A percentile compares a stretch with the other conserved stretches of the same genome.
phyloP scores from a whole-genome alignment of 1,140 invertebrate genomes.

The Drosophila burlai region DNA sequence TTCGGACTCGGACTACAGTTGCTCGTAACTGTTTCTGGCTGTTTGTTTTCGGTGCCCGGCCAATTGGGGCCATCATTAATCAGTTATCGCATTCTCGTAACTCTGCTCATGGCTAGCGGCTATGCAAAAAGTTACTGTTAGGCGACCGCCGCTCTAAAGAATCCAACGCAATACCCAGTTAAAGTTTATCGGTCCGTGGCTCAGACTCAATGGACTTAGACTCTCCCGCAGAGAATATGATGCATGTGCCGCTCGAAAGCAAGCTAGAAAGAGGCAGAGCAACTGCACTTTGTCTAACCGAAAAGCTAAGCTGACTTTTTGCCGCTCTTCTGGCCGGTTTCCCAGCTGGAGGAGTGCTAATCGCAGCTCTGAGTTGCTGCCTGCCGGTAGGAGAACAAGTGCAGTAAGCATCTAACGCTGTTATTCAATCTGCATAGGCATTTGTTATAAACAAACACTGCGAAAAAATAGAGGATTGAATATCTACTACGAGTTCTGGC shows the following conservation, averaged over 20 bases:
- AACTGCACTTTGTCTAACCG: conserved; percentile 28
- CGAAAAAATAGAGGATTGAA: background rate
- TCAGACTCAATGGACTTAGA: background rate
- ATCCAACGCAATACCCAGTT: conserved; percentile 28
- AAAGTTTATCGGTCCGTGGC: conserved; percentile 18
- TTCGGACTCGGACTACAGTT: conserved; percentile 12
- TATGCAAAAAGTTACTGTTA: conserved; percentile 60
- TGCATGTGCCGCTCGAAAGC: conserved; percentile 9
- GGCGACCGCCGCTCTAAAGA: conserved; percentile 27
- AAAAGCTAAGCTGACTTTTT: conserved; percentile 25
- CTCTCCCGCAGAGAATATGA: conserved; percentile 5
- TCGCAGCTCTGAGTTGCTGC: conserved; percentile 37
- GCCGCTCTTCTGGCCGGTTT: conserved; percentile 47
- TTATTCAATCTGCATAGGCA: conserved; percentile 76
- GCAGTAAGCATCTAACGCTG: conserved; percentile 67
- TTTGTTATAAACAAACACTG: conserved; percentile 10
- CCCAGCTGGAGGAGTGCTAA: conserved; percentile 53
- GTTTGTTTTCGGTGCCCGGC: conserved; percentile 24
- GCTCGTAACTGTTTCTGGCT: conserved; percentile 30
- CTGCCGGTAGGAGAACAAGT: conserved; percentile 62
- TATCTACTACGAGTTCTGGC: background rate
- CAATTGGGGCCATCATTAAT: conserved; percentile 58
- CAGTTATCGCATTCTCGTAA: conserved; percentile 57
- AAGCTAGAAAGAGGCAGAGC: conserved; percentile 9
- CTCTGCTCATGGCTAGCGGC: conserved; percentile 44